A percentile compares a stretch with the other conserved stretches of the same genome.
These are phyloP conservation scores for Podarcis raffonei DNA, from an alignment of 2,113 vertebrate species.

Conservation along the genomic window DNA sequence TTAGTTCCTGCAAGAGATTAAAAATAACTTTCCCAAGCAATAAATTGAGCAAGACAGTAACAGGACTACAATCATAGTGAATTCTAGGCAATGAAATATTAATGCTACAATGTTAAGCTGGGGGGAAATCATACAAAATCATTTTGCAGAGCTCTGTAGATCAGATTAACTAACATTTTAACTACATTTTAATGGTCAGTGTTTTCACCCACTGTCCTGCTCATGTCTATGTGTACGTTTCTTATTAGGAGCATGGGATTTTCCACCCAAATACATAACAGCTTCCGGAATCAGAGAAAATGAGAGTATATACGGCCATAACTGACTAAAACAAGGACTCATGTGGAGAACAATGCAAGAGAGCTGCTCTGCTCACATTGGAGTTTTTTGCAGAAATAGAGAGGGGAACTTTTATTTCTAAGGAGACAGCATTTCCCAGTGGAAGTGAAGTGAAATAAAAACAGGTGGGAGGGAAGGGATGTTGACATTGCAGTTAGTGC, in stretches of 20 bases:
- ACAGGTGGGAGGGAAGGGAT: constrained; percentile 45
- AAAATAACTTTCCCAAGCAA: constrained; percentile 70
- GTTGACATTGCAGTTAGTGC: constrained; percentile 62
- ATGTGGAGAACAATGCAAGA: constrained; percentile 60
- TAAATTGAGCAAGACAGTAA: constrained; percentile 72
- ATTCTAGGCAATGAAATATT: constrained; percentile 72
- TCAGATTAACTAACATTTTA: constrained; percentile 32
- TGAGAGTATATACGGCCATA: constrained; percentile 48
- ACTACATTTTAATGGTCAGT: constrained; percentile 32
- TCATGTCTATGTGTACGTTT: constrained; percentile 21
- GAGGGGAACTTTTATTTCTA: constrained; percentile 65
- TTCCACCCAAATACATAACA: constrained; percentile 50
- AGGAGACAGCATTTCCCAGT: constrained; percentile 58
- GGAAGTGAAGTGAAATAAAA: constrained; percentile 66
- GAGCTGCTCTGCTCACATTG: constrained; percentile 59
- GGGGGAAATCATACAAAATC: constrained; percentile 65
- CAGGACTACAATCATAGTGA: constrained; percentile 66
- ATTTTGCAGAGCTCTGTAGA: constrained; percentile 48
- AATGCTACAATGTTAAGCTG: constrained; percentile 61
- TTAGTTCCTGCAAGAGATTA: constrained; percentile 63
- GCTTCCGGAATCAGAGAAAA: constrained; percentile 52
- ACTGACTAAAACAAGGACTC: constrained; percentile 55
- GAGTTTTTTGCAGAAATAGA: constrained; percentile 51
- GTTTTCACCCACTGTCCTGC: constrained; percentile 26
- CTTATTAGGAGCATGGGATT: constrained; percentile 51